These are phyloP conservation scores for Achatina immaculata DNA, from an alignment of 1,140 invertebrate species.

Conservation along the genomic window DNA sequence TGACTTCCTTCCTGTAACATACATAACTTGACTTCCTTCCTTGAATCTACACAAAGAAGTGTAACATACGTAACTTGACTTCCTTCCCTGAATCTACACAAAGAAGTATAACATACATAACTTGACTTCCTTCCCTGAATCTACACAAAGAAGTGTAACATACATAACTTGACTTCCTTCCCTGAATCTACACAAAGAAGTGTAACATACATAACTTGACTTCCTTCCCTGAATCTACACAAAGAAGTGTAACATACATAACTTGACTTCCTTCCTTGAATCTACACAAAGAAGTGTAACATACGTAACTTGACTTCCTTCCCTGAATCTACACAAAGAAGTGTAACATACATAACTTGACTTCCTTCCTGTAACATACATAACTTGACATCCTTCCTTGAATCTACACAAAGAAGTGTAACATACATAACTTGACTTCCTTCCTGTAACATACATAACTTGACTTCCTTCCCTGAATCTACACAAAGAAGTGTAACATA, in stretches of 20 bases:
- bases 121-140: background rate
- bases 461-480: too few relatives aligned
- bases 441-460: background rate
- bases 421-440: background rate
- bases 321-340: background rate
- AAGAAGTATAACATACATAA: background rate
- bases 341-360: background rate
- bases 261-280: background rate
- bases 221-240: too few relatives aligned
- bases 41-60: background rate
- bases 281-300: too few relatives aligned
- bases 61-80: background rate
- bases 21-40: background rate
- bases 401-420: background rate
- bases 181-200: background rate
- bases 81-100: background rate
- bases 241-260: background rate
- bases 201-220: too few relatives aligned
- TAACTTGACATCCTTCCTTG: background rate
- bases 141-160: background rate
- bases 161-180: too few relatives aligned
- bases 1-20: background rate
- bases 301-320: background rate
- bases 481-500: too few relatives aligned
- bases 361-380: background rate